Evolutionary conservation across 2,113 vertebrate species (phyloP), one percentile per base, ranked within the genome.

Genomic region (Rhinoptilus africanus): DNA sequence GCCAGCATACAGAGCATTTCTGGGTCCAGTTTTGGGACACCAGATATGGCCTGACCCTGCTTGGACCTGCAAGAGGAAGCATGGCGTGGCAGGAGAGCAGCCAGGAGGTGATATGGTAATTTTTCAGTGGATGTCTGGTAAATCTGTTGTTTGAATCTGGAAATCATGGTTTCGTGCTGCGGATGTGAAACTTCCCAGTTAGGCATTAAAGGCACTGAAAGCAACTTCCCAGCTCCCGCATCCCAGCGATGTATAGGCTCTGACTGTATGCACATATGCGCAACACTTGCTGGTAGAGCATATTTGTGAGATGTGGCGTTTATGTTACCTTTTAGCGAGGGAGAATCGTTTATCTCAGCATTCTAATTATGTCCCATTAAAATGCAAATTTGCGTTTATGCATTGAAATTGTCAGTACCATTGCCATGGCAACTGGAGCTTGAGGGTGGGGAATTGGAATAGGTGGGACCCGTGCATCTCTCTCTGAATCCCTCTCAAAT

Each of bases 351-450:
- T 97, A 97, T 97, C 93, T 97, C 95, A 90, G 95, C 95, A 92
- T 97, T 97, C 97, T 98, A 97, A 98, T 98, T 98, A 96, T 87
- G 68, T 96, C 59, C 95, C 94, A 98, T 98, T 98, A 98, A 98
- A 97, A 98, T 97, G 98, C 96, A 98, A 97, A 98, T 97, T 97
- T 94, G 68, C 66, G 85, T 88, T 91, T 74, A 85, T 96, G 60
- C 59, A 41, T 51, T 37, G 28, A 96, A 94, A 95, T 89, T 93
- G 92, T 96, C 97, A 95, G 97, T 87, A 94, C 56, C 51, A 88
- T 97, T 95, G 89, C 97, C 96, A 96, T 97, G 93, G 95, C 86
- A 97, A 97, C 97, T 56, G 35, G 75, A 96, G 92, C 93, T 97
- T 95, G 95, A 97, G 94, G 87, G 86, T 89, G 93, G 96, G 85